Evolutionary conservation across 1,140 invertebrate genomes (phyloP).

Genomic region (Zeugodacus cucurbitae): DNA sequence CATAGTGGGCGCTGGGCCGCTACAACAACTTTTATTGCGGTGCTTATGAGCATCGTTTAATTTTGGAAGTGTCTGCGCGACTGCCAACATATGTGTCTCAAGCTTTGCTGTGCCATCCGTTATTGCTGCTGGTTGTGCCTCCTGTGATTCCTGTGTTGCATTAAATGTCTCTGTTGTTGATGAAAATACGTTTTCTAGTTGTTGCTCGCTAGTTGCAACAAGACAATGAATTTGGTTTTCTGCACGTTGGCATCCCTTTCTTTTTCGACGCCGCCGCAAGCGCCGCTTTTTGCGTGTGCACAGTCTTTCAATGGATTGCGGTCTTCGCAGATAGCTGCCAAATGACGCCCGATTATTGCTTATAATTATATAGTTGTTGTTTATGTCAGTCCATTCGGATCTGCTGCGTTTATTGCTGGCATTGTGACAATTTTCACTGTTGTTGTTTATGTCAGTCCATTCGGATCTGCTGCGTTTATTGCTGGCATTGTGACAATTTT

Average conservation of each 20-base stretch:
- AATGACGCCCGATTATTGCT: conserved; percentile 46
- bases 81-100: conserved; percentile 13
- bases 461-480: background rate
- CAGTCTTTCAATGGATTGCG: conserved; percentile 58
- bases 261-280: conserved; percentile 61
- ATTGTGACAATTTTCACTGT: background rate
- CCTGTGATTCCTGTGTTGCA: background rate
- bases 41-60: background rate
- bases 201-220: background rate
- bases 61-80: background rate
- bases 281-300: conserved; percentile 60
- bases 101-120: background rate
- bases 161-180: background rate
- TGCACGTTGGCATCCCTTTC: background rate
- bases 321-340: conserved; percentile 43
- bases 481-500: background rate
- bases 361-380: conserved; percentile 44
- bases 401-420: background rate
- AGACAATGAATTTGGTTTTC: background rate
- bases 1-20: background rate
- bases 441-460: background rate
- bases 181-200: background rate
- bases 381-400: conserved; percentile 9
- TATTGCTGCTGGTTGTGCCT: background rate
- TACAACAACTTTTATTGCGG: background rate